Base-by-base conservation (phyloP, 2,113 vertebrate species). In the Stigmatopora argus region DNA sequence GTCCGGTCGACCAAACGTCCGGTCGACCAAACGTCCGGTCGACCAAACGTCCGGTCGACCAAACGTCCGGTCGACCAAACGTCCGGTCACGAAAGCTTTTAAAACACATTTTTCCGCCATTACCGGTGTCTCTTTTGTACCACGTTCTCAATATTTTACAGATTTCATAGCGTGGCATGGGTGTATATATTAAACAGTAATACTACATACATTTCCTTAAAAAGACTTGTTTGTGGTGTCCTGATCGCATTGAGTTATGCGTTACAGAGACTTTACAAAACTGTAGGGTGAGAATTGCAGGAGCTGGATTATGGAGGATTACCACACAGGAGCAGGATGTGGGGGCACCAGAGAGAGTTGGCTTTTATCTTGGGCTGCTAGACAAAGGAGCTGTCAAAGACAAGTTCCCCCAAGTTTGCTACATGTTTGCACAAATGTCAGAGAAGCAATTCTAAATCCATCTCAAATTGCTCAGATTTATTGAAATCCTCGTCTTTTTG, bases 231-330 rank as follows among this genome's bases (percentile, higher is more conserved):
- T 38, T 38, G 35, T 38, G 35, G 35, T 41, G 38, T 10, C 38
- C 38, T 5, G 4, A 7, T 41, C 38, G 0, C 38, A 5, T 7
- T 7, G 38, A 41, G 38, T 41, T 41, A 41, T 41, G 38, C 38
- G 38, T 7, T 38, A 53, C 45, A 71, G 49, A 59, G 26, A 44
- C 21, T 5, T 41, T 81, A 71, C 48, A 65, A 65, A 70, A 72
- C 70, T 73, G 69, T 21, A 72, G 75, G 75, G 71, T 75, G 75
- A 80, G 82, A 85, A 82, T 81, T 82, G 81, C 80, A 76, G 81
- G 63, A 70, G 79, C 35, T 41, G 82, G 84, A 88, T 87, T 90
- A 86, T 82, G 71, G 74, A 75, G 81, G 83, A 86, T 88, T 88
- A 87, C 71, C 5, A 65, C 66, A 79, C 75, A 73, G 86, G 45